Evolutionary conservation across 1,140 invertebrate genomes (phyloP), one percentile per base, ranked within the genome.

Genomic region (Vanessa atalanta): DNA sequence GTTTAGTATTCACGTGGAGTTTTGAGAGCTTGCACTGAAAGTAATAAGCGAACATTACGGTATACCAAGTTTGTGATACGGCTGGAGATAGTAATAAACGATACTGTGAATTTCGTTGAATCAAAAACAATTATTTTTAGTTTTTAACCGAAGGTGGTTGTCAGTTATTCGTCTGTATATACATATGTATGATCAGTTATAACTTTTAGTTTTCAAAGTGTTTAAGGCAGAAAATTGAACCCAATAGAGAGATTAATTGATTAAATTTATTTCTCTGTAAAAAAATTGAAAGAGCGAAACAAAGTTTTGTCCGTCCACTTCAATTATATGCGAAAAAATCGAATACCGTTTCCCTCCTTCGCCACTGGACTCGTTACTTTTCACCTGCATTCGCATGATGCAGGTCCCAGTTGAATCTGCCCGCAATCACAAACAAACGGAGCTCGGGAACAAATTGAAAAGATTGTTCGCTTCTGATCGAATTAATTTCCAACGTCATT

Each of bases 361-460:
- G n/a, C 0, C n/a, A 6, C 20, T 53, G 50, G 50, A 5, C 15
- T 20, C n/a, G 50, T 43, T 61, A 61, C 23, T 26, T 31, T 61
- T 61, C 31, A 61, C 31, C 23, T 37, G 4, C 57, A n/a, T 31
- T 37, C 23, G 20, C 55, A 57, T 23, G 15, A 61, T 61, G 31
- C 57, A 61, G 57, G 14, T 61, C 31, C 57, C 23, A 13, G 57
- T 31, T 61, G 57, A 61, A 37, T 61, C 31, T 47, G 16, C 23
- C 48, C 16, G 20, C 53, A 68, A 16, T 60, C 53, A 47, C 53
- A 50, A 68, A 8, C 66, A 68, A 68, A 55, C 65, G 16, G 14
- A 47, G 31, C 23, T 68, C n/a, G 37, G n/a, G 37, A 60, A 55
- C 65, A 47, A 60, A 68, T 68, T 57, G 66, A 55, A 68, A 55